A percentile compares a stretch with the other conserved stretches of the same genome.
Conservation (phyloP, 1,140 invertebrate genomes). For the Phymorhynchus buccinoides region DNA sequence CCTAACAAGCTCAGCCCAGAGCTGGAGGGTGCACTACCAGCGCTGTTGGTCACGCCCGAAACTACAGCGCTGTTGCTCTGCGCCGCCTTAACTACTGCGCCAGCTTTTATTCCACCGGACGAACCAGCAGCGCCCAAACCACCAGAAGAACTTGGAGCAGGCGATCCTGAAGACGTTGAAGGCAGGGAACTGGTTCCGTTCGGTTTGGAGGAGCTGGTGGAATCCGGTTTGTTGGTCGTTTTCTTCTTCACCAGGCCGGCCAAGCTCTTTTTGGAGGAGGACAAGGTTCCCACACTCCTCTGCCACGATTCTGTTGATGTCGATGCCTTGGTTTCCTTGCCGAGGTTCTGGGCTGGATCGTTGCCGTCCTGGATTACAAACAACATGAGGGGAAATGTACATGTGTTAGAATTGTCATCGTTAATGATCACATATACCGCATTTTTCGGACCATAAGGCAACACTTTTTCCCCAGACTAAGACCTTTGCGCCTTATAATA, state of each 20-base stretch:
- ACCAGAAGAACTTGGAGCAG: too few species aligned
- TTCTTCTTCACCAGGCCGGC: slow-evolving; percentile 52
- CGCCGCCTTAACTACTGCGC: not conserved
- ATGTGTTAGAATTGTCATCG: too few species aligned
- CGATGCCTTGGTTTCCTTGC: slow-evolving; percentile 48
- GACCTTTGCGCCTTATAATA: too few species aligned
- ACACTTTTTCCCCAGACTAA: too few species aligned
- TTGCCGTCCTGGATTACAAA: slow-evolving; percentile 33
- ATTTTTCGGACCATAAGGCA: too few species aligned
- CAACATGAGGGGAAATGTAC: too few species aligned
- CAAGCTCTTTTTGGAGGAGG: slow-evolving; percentile 43
- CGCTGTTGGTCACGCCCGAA: not conserved
- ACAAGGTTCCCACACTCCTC: slow-evolving; percentile 63
- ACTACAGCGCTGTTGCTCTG: too few species aligned
- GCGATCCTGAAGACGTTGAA: too few species aligned
- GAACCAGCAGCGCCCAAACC: too few species aligned
- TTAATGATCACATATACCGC: too few species aligned
- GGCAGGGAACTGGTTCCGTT: too few species aligned
- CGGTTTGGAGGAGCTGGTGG: not conserved
- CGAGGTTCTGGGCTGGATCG: not conserved
- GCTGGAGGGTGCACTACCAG: not conserved
- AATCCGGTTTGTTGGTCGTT: slow-evolving; percentile 11
- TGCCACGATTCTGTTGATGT: slow-evolving; percentile 72
- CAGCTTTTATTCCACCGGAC: not conserved
- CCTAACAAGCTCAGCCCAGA: slow-evolving; percentile 12